phyloP scores from a whole-genome alignment of 2,888 invertebrate species.

The Orchestes rusci region DNA sequence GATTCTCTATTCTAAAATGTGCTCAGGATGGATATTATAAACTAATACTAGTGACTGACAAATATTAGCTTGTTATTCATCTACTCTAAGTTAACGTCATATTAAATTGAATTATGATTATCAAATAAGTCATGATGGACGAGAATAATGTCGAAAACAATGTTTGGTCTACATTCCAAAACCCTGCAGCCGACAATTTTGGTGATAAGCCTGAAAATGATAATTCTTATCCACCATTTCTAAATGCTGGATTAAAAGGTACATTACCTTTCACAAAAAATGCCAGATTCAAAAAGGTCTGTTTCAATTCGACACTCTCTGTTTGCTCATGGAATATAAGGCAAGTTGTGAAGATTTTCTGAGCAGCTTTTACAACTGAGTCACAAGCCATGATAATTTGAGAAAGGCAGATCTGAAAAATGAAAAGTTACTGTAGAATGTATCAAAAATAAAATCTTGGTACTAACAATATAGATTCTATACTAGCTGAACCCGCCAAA shows the following conservation, averaged over 20 bases:
- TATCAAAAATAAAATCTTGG: too few relatives aligned
- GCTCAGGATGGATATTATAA: too few relatives aligned
- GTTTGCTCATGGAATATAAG: constrained; percentile 12
- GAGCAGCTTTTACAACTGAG: constrained; percentile 14
- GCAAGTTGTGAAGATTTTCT: constrained; percentile 15
- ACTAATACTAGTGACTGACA: too few relatives aligned
- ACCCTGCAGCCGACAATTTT: constrained; percentile 22
- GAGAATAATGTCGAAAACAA: constrained; percentile 21
- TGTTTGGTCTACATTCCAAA: constrained; percentile 19
- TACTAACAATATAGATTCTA: too few relatives aligned
- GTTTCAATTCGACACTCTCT: constrained; percentile 8
- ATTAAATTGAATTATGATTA: constrained; percentile 26
- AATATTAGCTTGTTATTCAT: neutral
- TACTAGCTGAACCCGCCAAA: too few relatives aligned
- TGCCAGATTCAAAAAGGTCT: constrained; percentile 12
- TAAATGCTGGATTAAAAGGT: too few relatives aligned
- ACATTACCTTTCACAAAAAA: constrained; percentile 17
- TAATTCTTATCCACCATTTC: too few relatives aligned
- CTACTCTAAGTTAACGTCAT: constrained; percentile 12
- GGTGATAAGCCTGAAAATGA: constrained; percentile 22
- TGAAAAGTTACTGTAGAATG: too few relatives aligned
- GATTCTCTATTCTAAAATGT: too few relatives aligned
- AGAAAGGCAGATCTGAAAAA: constrained; percentile 14
- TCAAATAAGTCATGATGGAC: constrained; percentile 25
- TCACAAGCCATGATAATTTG: constrained; percentile 19